Conservation (phyloP, 2,797 vertebrate species). For the Arrhamphus sclerolepis region DNA sequence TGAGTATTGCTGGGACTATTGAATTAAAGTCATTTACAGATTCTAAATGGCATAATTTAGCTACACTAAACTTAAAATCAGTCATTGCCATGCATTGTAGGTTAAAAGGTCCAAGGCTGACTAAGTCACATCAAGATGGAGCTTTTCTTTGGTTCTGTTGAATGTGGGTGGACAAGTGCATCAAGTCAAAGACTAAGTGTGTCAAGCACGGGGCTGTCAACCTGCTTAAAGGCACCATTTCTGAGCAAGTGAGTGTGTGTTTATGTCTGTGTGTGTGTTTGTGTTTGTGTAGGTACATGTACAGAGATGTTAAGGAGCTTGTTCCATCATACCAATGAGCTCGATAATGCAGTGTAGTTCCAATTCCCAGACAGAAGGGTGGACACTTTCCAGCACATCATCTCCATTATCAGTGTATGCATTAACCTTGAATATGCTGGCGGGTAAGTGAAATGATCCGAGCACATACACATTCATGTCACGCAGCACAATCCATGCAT, state of each 20-base stretch:
- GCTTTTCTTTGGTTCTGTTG: slow-evolving; percentile 34
- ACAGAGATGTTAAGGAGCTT: slow-evolving; percentile 73
- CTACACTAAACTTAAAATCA: neutral
- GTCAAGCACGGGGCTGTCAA: slow-evolving; percentile 38
- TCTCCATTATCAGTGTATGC: slow-evolving; percentile 77
- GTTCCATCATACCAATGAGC: slow-evolving; percentile 73
- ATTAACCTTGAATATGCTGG: slow-evolving; percentile 75
- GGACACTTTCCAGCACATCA: slow-evolving; percentile 67
- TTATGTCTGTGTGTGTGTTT: slow-evolving; percentile 6
- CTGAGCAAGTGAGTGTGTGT: neutral
- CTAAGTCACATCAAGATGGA: slow-evolving; percentile 22
- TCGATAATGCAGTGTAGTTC: slow-evolving; percentile 66
- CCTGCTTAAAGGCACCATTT: slow-evolving; percentile 45
- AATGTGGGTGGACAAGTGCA: slow-evolving; percentile 35
- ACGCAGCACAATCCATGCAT: slow-evolving; percentile 1
- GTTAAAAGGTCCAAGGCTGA: slow-evolving; percentile 41
- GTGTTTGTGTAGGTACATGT: slow-evolving; percentile 32
- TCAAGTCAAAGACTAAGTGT: slow-evolving; percentile 30
- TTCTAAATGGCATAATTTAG: no score
- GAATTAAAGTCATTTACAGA: neutral
- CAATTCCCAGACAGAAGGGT: slow-evolving; percentile 52
- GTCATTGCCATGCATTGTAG: no score
- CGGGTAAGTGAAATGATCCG: slow-evolving; percentile 20
- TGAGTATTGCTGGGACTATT: no score
- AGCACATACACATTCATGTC: slow-evolving; percentile 14